Evolutionary conservation across 2,888 invertebrate genomes (phyloP).

Genomic region (Desoria tigrina): DNA sequence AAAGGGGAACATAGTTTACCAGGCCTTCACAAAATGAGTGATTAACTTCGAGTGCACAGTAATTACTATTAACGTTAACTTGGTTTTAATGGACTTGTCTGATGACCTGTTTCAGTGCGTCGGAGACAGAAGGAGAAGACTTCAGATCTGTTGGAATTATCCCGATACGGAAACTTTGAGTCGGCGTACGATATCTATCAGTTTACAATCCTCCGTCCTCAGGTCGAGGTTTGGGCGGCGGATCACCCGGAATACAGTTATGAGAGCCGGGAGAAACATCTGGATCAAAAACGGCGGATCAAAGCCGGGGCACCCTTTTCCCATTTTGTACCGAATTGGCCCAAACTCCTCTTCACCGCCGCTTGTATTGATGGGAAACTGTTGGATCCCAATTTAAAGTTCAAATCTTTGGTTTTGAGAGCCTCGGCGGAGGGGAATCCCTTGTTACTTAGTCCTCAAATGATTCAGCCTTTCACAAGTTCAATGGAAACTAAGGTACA

Average conservation of each 20-base stretch:
- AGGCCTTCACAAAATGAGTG: too few species aligned
- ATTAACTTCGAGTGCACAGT: too few species aligned
- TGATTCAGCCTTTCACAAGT: too few species aligned
- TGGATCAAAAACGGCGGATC: constrained; percentile 22
- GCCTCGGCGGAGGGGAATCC: neutral
- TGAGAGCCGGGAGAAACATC: neutral
- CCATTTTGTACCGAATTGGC: constrained; percentile 45
- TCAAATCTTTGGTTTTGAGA: constrained; percentile 23
- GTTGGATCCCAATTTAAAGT: constrained; percentile 30
- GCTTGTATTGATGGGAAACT: constrained; percentile 24
- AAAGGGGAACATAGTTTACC: too few species aligned
- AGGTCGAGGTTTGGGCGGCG: constrained; percentile 46
- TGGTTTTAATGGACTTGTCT: neutral
- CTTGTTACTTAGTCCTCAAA: neutral
- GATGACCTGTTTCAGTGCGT: too few species aligned
- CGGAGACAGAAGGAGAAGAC: too few species aligned
- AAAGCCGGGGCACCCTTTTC: constrained; percentile 39
- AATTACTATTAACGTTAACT: too few species aligned
- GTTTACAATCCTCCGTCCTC: constrained; percentile 44
- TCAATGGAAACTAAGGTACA: too few species aligned
- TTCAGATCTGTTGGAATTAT: neutral
- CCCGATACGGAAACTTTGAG: neutral
- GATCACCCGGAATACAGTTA: constrained; percentile 51
- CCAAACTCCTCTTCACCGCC: constrained; percentile 39
- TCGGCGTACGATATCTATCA: constrained; percentile 25